phyloP scores from a whole-genome alignment of 2,888 invertebrate genomes.

The Drosophila niveifrons region DNA sequence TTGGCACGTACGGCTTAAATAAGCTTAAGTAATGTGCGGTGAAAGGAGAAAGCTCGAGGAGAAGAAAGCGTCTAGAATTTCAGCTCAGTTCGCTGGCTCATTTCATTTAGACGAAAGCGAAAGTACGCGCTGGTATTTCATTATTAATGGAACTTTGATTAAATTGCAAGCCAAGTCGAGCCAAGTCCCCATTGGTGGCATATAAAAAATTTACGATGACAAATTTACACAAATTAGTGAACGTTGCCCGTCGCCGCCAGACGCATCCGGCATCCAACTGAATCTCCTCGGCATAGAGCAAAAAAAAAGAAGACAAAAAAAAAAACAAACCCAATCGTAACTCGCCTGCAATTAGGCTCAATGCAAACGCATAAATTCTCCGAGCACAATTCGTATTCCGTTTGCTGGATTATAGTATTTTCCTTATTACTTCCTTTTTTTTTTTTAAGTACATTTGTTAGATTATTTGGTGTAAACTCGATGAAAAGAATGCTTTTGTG shows the following conservation, averaged over 20 bases:
- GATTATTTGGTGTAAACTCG: background rate
- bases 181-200: slow-evolving; percentile 7
- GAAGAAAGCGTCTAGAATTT: slow-evolving; percentile 50
- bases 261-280: slow-evolving; percentile 31
- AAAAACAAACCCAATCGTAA: slow-evolving; percentile 4
- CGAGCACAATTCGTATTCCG: background rate
- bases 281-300: background rate
- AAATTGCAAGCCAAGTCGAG: slow-evolving; percentile 58
- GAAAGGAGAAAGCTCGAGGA: slow-evolving; percentile 14
- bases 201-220: slow-evolving; percentile 60
- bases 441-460: background rate
- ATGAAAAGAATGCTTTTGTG: too few species aligned
- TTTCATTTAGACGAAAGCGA: slow-evolving; percentile 30
- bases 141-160: slow-evolving; percentile 79
- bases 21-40: slow-evolving; percentile 63
- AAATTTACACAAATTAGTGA: slow-evolving; percentile 70
- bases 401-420: background rate
- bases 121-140: slow-evolving; percentile 55
- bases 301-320: background rate
- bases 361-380: background rate
- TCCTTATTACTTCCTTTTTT: background rate
- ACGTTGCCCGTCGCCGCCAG: slow-evolving; percentile 21
- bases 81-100: slow-evolving; percentile 35
- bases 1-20: slow-evolving; percentile 53
- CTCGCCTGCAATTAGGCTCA: slow-evolving; percentile 1